Evolutionary conservation across 2,888 invertebrate genomes (phyloP).

Genomic region (Synergus itoensis): DNA sequence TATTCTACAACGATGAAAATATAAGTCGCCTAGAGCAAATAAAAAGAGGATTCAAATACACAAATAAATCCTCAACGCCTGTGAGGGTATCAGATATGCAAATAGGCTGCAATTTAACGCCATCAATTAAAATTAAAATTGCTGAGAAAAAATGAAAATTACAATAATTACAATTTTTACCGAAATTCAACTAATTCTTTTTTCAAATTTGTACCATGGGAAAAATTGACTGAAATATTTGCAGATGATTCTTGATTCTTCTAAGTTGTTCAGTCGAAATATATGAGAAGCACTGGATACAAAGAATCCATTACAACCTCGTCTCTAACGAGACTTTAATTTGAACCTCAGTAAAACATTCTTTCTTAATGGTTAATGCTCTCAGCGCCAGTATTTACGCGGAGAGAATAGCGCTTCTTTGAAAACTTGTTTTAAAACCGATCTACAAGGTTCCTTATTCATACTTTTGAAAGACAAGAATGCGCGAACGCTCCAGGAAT

Average conservation of each 20-base stretch:
- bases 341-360: background rate
- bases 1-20: slow-evolving; percentile 46
- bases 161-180: background rate
- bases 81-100: slow-evolving; percentile 51
- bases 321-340: slow-evolving; percentile 34
- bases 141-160: background rate
- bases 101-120: slow-evolving; percentile 57
- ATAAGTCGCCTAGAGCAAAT: slow-evolving; percentile 42
- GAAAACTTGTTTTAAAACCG: slow-evolving; percentile 18
- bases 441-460: background rate
- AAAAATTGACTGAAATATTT: too few relatives aligned
- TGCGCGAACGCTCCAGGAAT: background rate
- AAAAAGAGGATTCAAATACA: slow-evolving; percentile 44
- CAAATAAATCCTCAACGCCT: slow-evolving; percentile 45
- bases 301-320: slow-evolving; percentile 25
- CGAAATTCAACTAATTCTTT: too few relatives aligned
- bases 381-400: background rate
- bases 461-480: background rate
- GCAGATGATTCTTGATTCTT: background rate
- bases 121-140: slow-evolving; percentile 58
- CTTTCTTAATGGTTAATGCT: slow-evolving; percentile 11
- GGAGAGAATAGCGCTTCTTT: slow-evolving; percentile 1
- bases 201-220: too few relatives aligned
- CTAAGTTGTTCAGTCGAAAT: slow-evolving; percentile 35
- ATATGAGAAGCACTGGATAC: slow-evolving; percentile 44